Evolutionary conservation across 2,797 vertebrate species (phyloP).

Genomic region (Paratrypauchen microcephalus): DNA sequence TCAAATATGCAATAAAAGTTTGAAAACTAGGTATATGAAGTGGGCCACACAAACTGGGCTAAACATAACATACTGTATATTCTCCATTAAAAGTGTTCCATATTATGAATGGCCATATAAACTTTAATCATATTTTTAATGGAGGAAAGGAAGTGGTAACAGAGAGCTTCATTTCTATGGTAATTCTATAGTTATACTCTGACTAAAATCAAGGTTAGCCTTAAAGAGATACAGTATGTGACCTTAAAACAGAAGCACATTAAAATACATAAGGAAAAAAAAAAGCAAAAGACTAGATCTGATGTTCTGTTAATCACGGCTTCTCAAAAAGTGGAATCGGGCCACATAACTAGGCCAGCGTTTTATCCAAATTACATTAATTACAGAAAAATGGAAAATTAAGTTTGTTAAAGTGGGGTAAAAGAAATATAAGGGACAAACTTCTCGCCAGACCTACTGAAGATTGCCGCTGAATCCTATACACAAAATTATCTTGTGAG

Average conservation of each 20-base stretch:
- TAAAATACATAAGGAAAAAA: not conserved
- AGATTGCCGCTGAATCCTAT: not conserved
- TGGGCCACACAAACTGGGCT: not conserved
- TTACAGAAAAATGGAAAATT: not conserved
- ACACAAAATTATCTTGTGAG: too few species aligned
- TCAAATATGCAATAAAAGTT: not conserved
- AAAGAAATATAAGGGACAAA: not conserved
- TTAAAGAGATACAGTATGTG: not conserved
- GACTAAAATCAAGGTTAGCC: constrained; percentile 8
- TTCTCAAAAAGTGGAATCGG: not conserved
- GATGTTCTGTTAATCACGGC: not conserved
- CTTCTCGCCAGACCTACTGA: not conserved
- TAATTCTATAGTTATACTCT: not conserved
- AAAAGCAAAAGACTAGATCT: not conserved
- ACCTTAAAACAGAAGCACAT: constrained; percentile 4
- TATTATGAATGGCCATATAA: constrained; percentile 5
- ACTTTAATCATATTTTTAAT: not conserved
- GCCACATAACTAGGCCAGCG: not conserved
- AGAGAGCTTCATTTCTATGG: constrained; percentile 1
- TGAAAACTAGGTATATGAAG: not conserved
- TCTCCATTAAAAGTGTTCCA: not conserved
- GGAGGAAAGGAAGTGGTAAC: not conserved
- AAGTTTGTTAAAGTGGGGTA: not conserved
- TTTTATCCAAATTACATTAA: not conserved
- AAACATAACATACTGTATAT: not conserved